Evolutionary conservation across 2,113 vertebrate genomes (phyloP).

Genomic region (Ivindomyrus marchei): DNA sequence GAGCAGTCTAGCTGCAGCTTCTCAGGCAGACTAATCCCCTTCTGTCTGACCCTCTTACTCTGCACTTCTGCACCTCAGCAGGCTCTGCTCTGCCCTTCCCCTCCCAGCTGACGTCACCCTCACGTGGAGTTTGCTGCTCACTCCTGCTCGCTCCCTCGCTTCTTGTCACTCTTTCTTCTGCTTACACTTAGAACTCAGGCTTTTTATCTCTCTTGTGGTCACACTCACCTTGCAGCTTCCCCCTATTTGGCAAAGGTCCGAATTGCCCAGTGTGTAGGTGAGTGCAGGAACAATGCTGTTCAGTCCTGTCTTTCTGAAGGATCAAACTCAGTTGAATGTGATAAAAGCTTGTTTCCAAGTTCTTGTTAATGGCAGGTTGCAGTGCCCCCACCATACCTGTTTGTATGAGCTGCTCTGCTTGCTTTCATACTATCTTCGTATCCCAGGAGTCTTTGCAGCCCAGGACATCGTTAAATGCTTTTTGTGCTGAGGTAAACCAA

Average conservation of each 20-base stretch:
- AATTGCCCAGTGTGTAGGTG: not conserved
- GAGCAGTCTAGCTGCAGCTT: not conserved
- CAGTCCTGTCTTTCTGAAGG: not conserved
- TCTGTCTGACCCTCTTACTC: slow-evolving; percentile 9
- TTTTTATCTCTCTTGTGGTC: not conserved
- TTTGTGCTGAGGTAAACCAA: not conserved
- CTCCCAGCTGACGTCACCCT: not conserved
- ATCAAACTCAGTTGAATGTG: not conserved
- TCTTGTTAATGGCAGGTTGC: not conserved
- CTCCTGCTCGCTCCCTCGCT: not conserved
- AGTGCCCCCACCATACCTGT: not conserved
- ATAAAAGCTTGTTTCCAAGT: not conserved
- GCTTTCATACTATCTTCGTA: not conserved
- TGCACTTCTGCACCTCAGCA: not conserved
- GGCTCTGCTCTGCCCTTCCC: not conserved
- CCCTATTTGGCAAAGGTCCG: not conserved
- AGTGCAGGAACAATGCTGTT: not conserved
- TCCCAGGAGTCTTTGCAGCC: not conserved
- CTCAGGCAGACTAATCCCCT: not conserved
- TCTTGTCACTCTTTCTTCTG: not conserved
- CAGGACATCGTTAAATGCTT: not conserved
- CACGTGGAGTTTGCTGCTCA: not conserved
- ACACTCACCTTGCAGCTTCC: not conserved
- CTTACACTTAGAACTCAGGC: not conserved
- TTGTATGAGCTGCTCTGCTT: not conserved